phyloP scores from a whole-genome alignment of 2,888 invertebrate species.

The Brenthis ino region DNA sequence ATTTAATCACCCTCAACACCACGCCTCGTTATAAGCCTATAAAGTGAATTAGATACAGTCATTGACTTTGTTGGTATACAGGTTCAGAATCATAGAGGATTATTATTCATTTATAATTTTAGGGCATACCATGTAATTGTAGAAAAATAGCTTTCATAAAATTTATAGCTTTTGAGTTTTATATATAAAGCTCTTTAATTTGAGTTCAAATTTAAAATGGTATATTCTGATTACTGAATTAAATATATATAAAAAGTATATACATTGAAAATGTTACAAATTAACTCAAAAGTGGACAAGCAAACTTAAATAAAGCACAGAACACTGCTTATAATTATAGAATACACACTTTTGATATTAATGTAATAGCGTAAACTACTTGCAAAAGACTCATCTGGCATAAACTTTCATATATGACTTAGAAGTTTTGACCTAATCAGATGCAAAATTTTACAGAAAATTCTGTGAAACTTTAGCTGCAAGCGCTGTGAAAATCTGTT shows the following conservation, averaged over 20 bases:
- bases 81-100: not conserved
- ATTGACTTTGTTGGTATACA: not conserved
- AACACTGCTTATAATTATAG: too few relatives aligned
- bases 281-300: too few relatives aligned
- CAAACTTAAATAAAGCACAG: too few relatives aligned
- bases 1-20: conserved; percentile 61
- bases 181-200: too few relatives aligned
- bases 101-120: not conserved
- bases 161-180: too few relatives aligned
- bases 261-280: too few relatives aligned
- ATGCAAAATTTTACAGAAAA: conserved; percentile 66
- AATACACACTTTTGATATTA: too few relatives aligned
- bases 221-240: too few relatives aligned
- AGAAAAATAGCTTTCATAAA: conserved; percentile 5
- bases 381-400: too few relatives aligned
- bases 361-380: too few relatives aligned
- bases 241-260: too few relatives aligned
- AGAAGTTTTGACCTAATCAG: conserved; percentile 66
- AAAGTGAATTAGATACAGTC: conserved; percentile 9
- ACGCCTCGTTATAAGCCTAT: conserved; percentile 31
- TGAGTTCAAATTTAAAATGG: too few relatives aligned
- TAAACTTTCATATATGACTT: conserved; percentile 39
- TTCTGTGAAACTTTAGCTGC: conserved; percentile 62
- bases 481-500: conserved; percentile 37
- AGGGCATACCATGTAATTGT: not conserved